phyloP scores from a whole-genome alignment of 2,888 invertebrate species.

The Dolomedes plantarius region DNA sequence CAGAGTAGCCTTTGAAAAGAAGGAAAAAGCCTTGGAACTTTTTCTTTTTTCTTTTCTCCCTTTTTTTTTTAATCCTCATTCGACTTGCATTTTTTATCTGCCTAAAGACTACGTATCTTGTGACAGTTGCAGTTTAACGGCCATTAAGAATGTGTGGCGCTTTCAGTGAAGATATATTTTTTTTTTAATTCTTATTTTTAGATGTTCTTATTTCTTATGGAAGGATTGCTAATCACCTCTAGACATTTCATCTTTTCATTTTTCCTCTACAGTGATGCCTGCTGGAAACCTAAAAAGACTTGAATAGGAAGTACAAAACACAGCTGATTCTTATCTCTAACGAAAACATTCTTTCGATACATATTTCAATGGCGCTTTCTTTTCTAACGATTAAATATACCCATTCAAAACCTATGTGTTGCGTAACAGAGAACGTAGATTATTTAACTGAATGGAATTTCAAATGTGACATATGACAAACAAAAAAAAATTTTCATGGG shows the following conservation, averaged over 20 bases:
- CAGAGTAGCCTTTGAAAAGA: conserved; percentile 60
- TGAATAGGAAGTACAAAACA: background rate
- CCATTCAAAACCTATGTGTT: too few species aligned
- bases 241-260: background rate
- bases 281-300: background rate
- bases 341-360: background rate
- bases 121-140: conserved; percentile 71
- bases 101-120: conserved; percentile 52
- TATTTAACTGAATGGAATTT: too few species aligned
- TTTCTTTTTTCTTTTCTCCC: background rate
- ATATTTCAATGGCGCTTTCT: background rate
- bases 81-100: conserved; percentile 39
- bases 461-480: too few species aligned
- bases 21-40: conserved; percentile 53
- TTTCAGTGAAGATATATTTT: conserved; percentile 29
- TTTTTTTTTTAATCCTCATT: conserved; percentile 12
- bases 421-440: too few species aligned
- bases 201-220: conserved; percentile 11
- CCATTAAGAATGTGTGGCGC: conserved; percentile 68
- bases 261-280: background rate
- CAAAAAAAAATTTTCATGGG: too few species aligned
- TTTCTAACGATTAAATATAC: too few species aligned
- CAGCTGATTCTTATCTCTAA: background rate
- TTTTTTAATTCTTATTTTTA: background rate
- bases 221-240: conserved; percentile 27